A percentile compares a stretch with the other conserved stretches of the same genome.
Evolutionary conservation across 2,113 vertebrate species (phyloP).

Genomic region (Oryzias celebensis): DNA sequence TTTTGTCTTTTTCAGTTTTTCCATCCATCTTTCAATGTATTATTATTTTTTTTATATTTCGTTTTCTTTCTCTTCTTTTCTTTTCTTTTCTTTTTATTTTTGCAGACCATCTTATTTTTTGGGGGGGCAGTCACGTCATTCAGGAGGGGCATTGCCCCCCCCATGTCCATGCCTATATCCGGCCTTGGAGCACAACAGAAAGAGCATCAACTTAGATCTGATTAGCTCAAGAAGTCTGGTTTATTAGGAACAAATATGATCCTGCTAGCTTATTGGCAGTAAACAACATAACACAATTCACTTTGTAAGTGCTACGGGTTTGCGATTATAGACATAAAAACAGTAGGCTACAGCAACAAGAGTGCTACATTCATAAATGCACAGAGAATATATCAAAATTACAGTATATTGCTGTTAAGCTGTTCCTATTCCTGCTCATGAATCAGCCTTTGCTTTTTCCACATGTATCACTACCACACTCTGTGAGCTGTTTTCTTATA

Average conservation of each 20-base stretch:
- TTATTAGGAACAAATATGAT: constrained; percentile 75
- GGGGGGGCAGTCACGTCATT: no score
- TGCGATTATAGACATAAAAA: constrained; percentile 72
- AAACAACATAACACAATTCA: constrained; percentile 74
- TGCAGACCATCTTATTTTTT: no score
- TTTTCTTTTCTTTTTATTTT: no score
- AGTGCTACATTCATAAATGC: constrained; percentile 76
- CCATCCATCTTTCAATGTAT: no score
- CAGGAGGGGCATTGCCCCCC: no score
- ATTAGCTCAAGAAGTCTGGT: constrained; percentile 66
- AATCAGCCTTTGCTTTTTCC: constrained; percentile 24
- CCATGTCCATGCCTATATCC: no score
- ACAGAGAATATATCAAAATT: constrained; percentile 62
- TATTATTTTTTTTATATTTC: no score
- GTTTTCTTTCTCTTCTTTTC: no score
- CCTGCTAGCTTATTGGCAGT: constrained; percentile 75
- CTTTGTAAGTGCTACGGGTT: constrained; percentile 76
- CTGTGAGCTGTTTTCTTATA: constrained; percentile 28
- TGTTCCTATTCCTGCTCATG: constrained; percentile 41
- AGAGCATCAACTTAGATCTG: constrained; percentile 35
- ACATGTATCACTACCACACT: constrained; percentile 35
- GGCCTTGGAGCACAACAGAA: background rate
- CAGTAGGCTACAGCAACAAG: constrained; percentile 65
- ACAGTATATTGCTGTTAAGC: constrained; percentile 72
- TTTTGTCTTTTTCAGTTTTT: no score